Evolutionary conservation across 2,888 invertebrate species (phyloP), one percentile per base, ranked within the genome.

Genomic region (Diaperis boleti): DNA sequence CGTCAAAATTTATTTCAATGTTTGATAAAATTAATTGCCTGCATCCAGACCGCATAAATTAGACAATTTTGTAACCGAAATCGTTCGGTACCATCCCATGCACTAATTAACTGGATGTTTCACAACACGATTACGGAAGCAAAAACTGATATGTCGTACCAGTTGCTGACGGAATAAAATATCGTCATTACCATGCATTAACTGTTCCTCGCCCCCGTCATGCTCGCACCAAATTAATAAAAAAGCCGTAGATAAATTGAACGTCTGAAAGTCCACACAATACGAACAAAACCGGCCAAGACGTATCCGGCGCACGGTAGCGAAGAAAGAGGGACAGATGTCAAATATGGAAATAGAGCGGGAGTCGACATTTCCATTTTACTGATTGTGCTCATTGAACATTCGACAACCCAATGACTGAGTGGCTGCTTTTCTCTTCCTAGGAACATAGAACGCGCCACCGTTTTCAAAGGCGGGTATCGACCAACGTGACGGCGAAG

Each of bases 341-440:
- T 78, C 78, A 74, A 69, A 74, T 76, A 74, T 73, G 76, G 76
- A 76, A 78, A 78, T 77, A 70, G 73, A 72, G 69, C 70, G 61
- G 67, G 61, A 71, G 72, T 70, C 72, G 78, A 79, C 77, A 79
- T 79, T 79, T 79, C 78, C 79, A 79, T 80, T 79, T 78, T 78
- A 74, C 75, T 78, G 79, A 80, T 80, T 80, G 79, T 78, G 76
- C 76, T 78, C 76, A 81, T 81, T 81, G 80, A 80, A 72, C 73
- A 76, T 80, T 81, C 81, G 81, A 81, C 81, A 81, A 79, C 71
- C 78, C 78, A 77, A 78, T 81, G 81, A 81, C 79, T 66, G 81
- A 81, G 78, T 78, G 79, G 78, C 70, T 76, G 57, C 52, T 47
- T 57, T 57, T 57, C 45, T 35, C 35, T 45, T 54, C 41, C 54